These are phyloP conservation scores for Alectura lathami DNA, from an alignment of 2,113 vertebrate genomes.

Conservation along the genomic window DNA sequence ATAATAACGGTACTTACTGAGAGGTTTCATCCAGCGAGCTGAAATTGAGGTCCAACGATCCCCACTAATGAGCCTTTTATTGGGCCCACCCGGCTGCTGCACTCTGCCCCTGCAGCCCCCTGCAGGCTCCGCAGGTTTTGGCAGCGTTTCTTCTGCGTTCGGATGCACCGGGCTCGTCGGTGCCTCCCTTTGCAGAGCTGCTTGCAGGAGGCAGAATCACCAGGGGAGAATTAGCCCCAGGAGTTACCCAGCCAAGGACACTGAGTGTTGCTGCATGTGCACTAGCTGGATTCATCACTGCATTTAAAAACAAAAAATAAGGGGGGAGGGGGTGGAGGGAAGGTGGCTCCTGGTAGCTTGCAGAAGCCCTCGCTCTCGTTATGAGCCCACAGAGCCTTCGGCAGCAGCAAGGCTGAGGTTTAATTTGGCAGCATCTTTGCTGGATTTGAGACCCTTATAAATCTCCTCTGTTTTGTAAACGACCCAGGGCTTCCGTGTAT, in stretches of 20 bases:
- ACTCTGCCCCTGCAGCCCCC: background rate
- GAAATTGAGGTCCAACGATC: slow-evolving; percentile 50
- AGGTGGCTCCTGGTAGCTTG: too few relatives aligned
- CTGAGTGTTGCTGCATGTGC: background rate
- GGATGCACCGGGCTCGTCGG: background rate
- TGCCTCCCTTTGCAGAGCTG: background rate
- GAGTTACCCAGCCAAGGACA: background rate
- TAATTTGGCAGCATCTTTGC: background rate
- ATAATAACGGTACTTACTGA: slow-evolving; percentile 37
- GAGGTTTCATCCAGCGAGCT: background rate
- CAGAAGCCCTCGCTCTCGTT: background rate
- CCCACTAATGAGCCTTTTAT: slow-evolving; percentile 54
- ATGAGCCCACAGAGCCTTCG: background rate
- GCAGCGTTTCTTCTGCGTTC: background rate
- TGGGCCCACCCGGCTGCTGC: background rate
- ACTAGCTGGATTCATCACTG: background rate
- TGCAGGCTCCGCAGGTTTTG: background rate
- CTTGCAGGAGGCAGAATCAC: fast-evolving
- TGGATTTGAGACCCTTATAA: background rate
- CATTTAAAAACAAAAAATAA: background rate
- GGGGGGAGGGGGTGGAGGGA: too few relatives aligned
- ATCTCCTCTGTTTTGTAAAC: background rate
- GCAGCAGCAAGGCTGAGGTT: background rate
- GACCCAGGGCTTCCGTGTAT: background rate
- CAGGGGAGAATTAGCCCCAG: background rate